Percentiles rank a stretch among this genome's conserved stretches.
Conservation (phyloP, 2,888 invertebrate species). For the Quadroppia sp. region DNA sequence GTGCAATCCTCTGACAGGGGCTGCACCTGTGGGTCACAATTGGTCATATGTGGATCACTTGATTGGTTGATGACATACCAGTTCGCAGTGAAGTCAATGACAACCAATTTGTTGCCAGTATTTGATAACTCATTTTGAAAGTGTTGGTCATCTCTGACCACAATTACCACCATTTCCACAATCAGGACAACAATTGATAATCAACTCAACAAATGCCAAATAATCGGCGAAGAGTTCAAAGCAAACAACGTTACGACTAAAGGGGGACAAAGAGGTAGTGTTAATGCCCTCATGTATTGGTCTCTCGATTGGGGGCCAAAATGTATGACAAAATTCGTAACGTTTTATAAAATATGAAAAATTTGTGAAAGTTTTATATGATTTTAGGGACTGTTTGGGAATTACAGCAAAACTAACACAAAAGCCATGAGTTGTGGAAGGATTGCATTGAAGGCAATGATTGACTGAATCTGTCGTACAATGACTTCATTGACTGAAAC, state of each 20-base stretch:
- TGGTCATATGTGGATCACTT: not conserved
- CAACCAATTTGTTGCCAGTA: slow-evolving; percentile 80
- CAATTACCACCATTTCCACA: slow-evolving; percentile 48
- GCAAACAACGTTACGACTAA: not conserved
- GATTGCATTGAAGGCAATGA: too few species aligned
- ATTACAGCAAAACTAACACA: too few species aligned
- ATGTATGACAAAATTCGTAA: too few species aligned
- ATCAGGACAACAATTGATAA: not conserved
- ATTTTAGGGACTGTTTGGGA: too few species aligned
- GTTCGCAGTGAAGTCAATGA: slow-evolving; percentile 89
- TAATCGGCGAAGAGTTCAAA: not conserved
- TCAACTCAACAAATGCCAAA: not conserved
- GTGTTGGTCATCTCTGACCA: slow-evolving; percentile 64
- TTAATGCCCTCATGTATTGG: too few species aligned
- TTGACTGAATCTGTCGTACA: too few species aligned
- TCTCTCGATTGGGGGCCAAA: too few species aligned
- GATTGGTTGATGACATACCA: slow-evolving; percentile 63
- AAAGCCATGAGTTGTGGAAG: too few species aligned
- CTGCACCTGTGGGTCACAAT: slow-evolving; percentile 71
- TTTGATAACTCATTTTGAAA: slow-evolving; percentile 77
- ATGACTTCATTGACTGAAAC: too few species aligned
- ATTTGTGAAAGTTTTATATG: too few species aligned
- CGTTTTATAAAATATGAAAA: too few species aligned
- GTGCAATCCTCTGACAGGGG: slow-evolving; percentile 90
- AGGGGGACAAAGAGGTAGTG: not conserved